phyloP scores from a whole-genome alignment of 2,113 vertebrate genomes.

The Columbina picui region DNA sequence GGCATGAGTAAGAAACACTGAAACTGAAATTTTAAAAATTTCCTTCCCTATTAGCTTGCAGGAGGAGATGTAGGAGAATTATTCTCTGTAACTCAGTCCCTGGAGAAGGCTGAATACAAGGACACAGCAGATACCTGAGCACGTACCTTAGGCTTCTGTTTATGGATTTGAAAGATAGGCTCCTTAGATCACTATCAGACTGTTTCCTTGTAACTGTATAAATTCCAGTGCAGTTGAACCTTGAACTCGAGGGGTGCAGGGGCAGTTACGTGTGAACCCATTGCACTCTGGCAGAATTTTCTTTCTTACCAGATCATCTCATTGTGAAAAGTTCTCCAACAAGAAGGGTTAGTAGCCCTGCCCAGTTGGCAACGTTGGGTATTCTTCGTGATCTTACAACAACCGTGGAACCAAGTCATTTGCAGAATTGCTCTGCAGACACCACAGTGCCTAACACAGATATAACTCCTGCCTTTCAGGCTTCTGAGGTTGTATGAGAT shows the following conservation, averaged over 20 bases:
- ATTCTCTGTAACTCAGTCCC: neutral
- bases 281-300: neutral
- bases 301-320: neutral
- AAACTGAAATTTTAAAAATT: neutral
- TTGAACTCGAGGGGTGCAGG: neutral
- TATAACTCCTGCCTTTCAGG: neutral
- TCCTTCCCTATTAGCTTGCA: neutral
- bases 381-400: neutral
- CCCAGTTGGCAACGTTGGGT: fast-evolving
- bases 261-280: neutral
- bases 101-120: neutral
- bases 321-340: neutral
- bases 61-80: neutral
- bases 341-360: neutral
- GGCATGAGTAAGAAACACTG: neutral
- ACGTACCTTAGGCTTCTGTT: neutral
- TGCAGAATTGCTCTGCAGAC: neutral
- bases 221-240: neutral
- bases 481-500: neutral
- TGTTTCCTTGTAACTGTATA: neutral
- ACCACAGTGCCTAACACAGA: neutral
- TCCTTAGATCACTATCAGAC: neutral
- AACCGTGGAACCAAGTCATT: fast-evolving
- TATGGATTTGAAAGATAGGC: neutral
- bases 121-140: neutral